These are phyloP conservation scores for Moxostoma hubbsi DNA, from an alignment of 2,797 vertebrate species.

Conservation along the genomic window DNA sequence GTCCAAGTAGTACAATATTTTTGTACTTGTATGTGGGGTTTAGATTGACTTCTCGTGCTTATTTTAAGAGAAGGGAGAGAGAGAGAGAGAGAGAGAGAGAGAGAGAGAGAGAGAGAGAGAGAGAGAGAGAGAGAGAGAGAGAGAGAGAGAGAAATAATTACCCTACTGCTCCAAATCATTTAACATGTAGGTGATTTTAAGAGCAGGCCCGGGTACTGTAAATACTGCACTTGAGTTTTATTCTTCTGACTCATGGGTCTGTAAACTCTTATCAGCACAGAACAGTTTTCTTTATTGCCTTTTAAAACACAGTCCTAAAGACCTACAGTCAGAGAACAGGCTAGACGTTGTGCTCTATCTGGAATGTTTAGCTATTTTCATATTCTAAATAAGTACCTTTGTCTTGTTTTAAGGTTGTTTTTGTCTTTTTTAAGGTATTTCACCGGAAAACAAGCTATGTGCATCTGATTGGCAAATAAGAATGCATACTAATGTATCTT, in stretches of 20 bases:
- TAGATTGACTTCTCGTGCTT: conserved; percentile 67
- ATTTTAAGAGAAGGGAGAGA: conserved; percentile 67
- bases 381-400: too few species aligned
- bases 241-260: conserved; percentile 70
- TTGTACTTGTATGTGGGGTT: conserved; percentile 67
- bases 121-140: too few species aligned
- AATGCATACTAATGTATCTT: too few species aligned
- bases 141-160: conserved; percentile 47
- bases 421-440: too few species aligned
- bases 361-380: conserved; percentile 4
- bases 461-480: too few species aligned
- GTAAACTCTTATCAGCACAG: conserved; percentile 70
- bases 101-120: too few species aligned
- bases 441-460: too few species aligned
- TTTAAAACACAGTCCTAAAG: conserved; percentile 39
- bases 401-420: too few species aligned
- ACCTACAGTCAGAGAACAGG: conserved; percentile 7
- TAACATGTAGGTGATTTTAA: conserved; percentile 71
- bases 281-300: conserved; percentile 43
- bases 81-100: too few species aligned
- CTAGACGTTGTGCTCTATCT: background rate
- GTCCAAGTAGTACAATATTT: conserved; percentile 66
- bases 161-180: conserved; percentile 71
- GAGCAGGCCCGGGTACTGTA: conserved; percentile 68
- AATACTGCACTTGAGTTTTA: conserved; percentile 71